These are phyloP conservation scores for Drosophila parvula DNA, from an alignment of 1,140 invertebrate species.

Conservation along the genomic window DNA sequence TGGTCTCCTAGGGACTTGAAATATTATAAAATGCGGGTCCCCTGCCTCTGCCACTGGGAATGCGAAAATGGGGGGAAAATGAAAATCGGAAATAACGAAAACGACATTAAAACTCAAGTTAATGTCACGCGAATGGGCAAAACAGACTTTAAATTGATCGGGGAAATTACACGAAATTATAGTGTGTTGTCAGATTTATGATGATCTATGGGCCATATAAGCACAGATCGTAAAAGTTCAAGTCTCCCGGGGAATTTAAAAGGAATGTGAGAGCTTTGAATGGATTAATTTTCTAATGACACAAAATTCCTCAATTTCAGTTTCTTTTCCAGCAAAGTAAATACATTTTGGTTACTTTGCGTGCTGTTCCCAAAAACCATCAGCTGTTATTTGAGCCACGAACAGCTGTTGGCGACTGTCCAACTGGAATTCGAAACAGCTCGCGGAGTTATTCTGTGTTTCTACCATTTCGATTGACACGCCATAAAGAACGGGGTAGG, in stretches of 20 bases:
- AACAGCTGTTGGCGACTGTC: conserved; percentile 25
- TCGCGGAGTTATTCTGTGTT: conserved; percentile 6
- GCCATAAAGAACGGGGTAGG: conserved; percentile 1
- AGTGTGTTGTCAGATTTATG: conserved; percentile 42
- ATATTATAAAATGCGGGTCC: conserved; percentile 28
- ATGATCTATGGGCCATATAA: conserved; percentile 35
- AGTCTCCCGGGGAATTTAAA: conserved; percentile 1
- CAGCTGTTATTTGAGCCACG: conserved; percentile 1
- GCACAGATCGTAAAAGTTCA: conserved; percentile 38
- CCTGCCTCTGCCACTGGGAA: conserved; percentile 30
- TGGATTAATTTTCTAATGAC: conserved; percentile 19
- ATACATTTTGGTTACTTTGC: not conserved
- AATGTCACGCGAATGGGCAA: conserved; percentile 34
- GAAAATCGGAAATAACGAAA: conserved; percentile 9
- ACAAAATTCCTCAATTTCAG: not conserved
- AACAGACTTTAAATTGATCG: conserved; percentile 32
- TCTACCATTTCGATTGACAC: conserved; percentile 39
- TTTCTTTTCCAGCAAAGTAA: not conserved
- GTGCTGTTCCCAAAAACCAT: not conserved
- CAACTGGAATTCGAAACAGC: conserved; percentile 26
- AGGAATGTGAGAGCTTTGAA: conserved; percentile 29
- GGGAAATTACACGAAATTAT: conserved; percentile 24
- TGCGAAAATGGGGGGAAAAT: conserved; percentile 47
- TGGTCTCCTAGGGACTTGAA: conserved; percentile 19
- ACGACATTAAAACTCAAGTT: conserved; percentile 25